These are phyloP conservation scores for Metallyticus violacea DNA, from an alignment of 2,888 invertebrate genomes.

Conservation along the genomic window DNA sequence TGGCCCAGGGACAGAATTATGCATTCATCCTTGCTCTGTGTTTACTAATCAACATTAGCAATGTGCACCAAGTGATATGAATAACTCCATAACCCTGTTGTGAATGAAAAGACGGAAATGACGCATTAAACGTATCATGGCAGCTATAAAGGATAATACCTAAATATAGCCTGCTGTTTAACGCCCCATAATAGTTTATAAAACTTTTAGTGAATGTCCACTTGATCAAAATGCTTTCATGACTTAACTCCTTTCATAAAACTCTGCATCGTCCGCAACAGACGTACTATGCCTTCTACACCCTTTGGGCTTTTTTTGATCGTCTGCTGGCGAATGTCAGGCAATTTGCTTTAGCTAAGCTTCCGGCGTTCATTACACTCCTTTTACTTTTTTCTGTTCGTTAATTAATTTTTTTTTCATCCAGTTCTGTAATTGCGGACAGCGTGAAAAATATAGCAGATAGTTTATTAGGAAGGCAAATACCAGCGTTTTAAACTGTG, in stretches of 20 bases:
- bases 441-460: not conserved
- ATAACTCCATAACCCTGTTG: not conserved
- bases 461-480: too few species aligned
- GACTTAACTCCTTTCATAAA: not conserved
- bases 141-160: not conserved
- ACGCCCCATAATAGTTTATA: not conserved
- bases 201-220: not conserved
- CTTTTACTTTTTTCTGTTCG: not conserved
- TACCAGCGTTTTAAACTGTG: too few species aligned
- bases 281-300: not conserved
- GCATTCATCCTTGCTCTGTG: too few species aligned
- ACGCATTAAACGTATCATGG: not conserved
- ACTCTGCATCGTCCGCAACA: not conserved
- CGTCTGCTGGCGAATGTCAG: not conserved
- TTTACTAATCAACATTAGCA: too few species aligned
- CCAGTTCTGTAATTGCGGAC: not conserved
- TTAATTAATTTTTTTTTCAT: not conserved
- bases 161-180: not conserved
- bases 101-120: not conserved
- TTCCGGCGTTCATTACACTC: not conserved
- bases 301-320: not conserved
- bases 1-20: too few species aligned
- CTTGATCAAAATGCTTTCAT: not conserved
- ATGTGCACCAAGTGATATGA: too few species aligned
- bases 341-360: not conserved